A percentile compares a stretch with the other conserved stretches of the same genome.
Conservation (phyloP, 1,140 invertebrate genomes). For the Cecropterus lyciades region DNA sequence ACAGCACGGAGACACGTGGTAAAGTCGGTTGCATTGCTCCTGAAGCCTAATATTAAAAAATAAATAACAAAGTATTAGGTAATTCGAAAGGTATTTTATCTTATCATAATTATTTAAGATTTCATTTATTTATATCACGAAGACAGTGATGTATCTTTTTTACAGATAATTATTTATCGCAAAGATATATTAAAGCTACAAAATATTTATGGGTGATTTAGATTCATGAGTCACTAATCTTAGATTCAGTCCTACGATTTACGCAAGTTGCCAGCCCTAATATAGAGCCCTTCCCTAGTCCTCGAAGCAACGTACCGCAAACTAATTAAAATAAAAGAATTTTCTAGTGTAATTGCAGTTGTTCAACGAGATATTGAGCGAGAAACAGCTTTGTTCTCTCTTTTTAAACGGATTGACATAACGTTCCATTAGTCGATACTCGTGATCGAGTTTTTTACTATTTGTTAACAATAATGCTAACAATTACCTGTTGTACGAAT, state of each 20-base stretch:
- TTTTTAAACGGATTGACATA: conserved; percentile 34
- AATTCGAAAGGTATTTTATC: too few species aligned
- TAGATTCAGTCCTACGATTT: background rate
- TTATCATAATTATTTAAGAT: too few species aligned
- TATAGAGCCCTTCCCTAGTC: conserved; percentile 20
- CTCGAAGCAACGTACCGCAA: conserved; percentile 30
- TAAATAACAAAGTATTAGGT: too few species aligned
- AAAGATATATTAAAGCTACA: too few species aligned
- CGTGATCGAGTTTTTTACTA: conserved; percentile 32
- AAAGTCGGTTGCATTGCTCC: too few species aligned
- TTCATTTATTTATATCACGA: too few species aligned
- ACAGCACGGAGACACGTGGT: too few species aligned
- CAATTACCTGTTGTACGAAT: conserved; percentile 26
- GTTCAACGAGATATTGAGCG: conserved; percentile 33
- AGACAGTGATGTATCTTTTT: too few species aligned
- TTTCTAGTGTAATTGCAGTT: conserved; percentile 32
- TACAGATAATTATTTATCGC: too few species aligned
- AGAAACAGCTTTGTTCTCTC: conserved; percentile 33
- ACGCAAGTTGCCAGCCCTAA: conserved; percentile 7
- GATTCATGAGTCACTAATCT: too few species aligned
- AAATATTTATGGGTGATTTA: too few species aligned
- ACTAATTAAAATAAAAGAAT: conserved; percentile 35
- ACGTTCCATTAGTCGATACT: conserved; percentile 26
- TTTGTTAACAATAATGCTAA: conserved; percentile 19
- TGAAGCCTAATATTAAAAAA: too few species aligned